These are phyloP conservation scores for Trialeurodes vaporariorum DNA, from an alignment of 1,140 invertebrate genomes.

Conservation along the genomic window DNA sequence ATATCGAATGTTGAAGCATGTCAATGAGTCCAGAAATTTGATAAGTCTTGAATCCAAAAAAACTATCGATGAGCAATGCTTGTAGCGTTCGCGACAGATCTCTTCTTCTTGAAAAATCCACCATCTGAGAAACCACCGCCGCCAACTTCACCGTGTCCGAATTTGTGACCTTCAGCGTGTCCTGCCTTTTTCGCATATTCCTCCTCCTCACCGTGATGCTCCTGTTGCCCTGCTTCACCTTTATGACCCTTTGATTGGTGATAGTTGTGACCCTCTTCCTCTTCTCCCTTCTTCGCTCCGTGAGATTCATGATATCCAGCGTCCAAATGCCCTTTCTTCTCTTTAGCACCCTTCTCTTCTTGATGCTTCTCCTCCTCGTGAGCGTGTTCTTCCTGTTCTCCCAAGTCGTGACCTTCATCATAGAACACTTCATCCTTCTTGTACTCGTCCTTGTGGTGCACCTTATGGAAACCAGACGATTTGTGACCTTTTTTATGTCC, in stretches of 20 bases:
- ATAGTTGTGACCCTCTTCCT: slow-evolving; percentile 25
- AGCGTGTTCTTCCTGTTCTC: slow-evolving; percentile 40
- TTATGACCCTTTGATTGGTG: slow-evolving; percentile 23
- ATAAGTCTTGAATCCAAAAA: no score
- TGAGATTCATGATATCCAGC: slow-evolving; percentile 22
- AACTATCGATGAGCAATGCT: neutral
- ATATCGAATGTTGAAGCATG: no score
- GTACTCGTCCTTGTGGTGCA: slow-evolving; percentile 51
- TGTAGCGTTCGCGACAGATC: neutral
- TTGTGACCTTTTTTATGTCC: slow-evolving; percentile 52
- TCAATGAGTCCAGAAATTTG: no score
- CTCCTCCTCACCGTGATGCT: slow-evolving; percentile 19
- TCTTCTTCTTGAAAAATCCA: slow-evolving; percentile 3
- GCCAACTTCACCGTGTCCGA: slow-evolving; percentile 22
- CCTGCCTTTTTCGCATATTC: slow-evolving; percentile 24
- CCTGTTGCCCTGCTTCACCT: slow-evolving; percentile 19
- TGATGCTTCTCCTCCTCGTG: slow-evolving; percentile 24
- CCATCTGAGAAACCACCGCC: slow-evolving; percentile 16
- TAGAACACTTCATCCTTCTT: slow-evolving; percentile 51
- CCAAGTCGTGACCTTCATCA: slow-evolving; percentile 50
- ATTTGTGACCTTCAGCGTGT: slow-evolving; percentile 23
- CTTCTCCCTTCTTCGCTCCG: slow-evolving; percentile 20
- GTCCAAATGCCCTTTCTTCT: slow-evolving; percentile 25
- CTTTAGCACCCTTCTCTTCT: slow-evolving; percentile 22
- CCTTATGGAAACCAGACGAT: slow-evolving; percentile 48